Evolutionary conservation across 2,797 vertebrate genomes (phyloP), one percentile per base, ranked within the genome.

Genomic region (Heteromormyrus szaboi): DNA sequence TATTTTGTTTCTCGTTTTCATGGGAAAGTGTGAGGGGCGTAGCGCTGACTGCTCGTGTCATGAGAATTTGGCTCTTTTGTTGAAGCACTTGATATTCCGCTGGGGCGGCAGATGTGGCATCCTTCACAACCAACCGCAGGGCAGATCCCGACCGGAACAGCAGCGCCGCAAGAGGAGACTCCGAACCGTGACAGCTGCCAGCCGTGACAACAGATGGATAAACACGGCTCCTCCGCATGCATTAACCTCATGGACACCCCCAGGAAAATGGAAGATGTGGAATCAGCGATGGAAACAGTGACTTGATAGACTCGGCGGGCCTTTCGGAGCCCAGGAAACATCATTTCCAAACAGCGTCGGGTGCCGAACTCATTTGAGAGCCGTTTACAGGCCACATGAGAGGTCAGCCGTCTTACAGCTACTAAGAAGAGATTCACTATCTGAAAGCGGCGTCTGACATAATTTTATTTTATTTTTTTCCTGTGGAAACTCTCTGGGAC

Each of bases 321-420:
- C 29, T 29, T n/a, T 86, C 51, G 0, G 44, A 48, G 14, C 86
- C 59, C 62, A 53, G 11, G 48, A 29, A 65, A 41, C 59, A 65
- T 87, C 86, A 65, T 68, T 87, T 87, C 62, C 37, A 14, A 87
- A 56, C 12, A 48, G 37, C 56, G 41, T 37, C 6, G 41, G 17
- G 56, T 25, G 37, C 41, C 12, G 41, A 87, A 87, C 85, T 87
- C 86, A 65, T 87, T 68, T 46, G 86, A 65, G 86, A 68, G 33
- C 86, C 86, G 1, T 87, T 87, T 87, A 65, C 56, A 62, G 86
- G 86, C 86, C 59, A 48, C 56, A 87, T n/a, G 29, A 68, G 86
- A 68, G 86, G 86, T 87, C 86, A 87, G 19, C n/a, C 12, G 11
- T 65, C 86, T 59, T 9, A 59, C 3, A 56, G 17, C 51, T 41